Percentiles rank a stretch among this genome's conserved stretches.
These are phyloP conservation scores for Diogma glabrata DNA, from an alignment of 2,888 invertebrate genomes.

Conservation along the genomic window DNA sequence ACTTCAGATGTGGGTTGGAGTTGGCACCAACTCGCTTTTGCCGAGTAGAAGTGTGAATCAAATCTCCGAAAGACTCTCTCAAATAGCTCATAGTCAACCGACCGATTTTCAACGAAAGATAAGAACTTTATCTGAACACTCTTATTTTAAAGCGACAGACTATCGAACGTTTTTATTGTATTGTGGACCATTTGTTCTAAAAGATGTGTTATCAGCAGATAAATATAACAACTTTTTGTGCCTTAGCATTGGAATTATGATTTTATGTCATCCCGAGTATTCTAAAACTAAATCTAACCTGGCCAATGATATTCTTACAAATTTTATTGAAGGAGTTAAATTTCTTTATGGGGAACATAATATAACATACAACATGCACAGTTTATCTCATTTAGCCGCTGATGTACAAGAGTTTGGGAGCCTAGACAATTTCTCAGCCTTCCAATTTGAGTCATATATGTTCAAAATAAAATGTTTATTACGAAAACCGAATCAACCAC, in stretches of 20 bases:
- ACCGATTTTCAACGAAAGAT: constrained; percentile 20
- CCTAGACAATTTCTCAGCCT: constrained; percentile 20
- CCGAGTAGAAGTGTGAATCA: neutral
- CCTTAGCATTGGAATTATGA: constrained; percentile 19
- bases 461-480: constrained; percentile 17
- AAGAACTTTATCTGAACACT: constrained; percentile 17
- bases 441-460: constrained; percentile 20
- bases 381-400: constrained; percentile 20
- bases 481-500: too few relatives aligned
- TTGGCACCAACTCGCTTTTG: constrained; percentile 4
- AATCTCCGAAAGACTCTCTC: neutral
- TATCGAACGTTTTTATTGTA: constrained; percentile 18
- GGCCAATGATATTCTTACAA: constrained; percentile 17
- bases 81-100: constrained; percentile 13
- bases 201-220: constrained; percentile 14
- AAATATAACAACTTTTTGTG: constrained; percentile 19
- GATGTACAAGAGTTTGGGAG: constrained; percentile 19
- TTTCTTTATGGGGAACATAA: constrained; percentile 18
- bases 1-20: constrained; percentile 7
- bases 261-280: constrained; percentile 16
- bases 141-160: constrained; percentile 20
- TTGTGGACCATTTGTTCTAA: constrained; percentile 20
- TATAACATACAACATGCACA: constrained; percentile 21
- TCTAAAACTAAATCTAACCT: constrained; percentile 16
- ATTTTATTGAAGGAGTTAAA: constrained; percentile 18